A percentile compares a stretch with the other conserved stretches of the same genome.
Evolutionary conservation across 2,888 invertebrate species (phyloP).

Genomic region (Rotaria macrura): DNA sequence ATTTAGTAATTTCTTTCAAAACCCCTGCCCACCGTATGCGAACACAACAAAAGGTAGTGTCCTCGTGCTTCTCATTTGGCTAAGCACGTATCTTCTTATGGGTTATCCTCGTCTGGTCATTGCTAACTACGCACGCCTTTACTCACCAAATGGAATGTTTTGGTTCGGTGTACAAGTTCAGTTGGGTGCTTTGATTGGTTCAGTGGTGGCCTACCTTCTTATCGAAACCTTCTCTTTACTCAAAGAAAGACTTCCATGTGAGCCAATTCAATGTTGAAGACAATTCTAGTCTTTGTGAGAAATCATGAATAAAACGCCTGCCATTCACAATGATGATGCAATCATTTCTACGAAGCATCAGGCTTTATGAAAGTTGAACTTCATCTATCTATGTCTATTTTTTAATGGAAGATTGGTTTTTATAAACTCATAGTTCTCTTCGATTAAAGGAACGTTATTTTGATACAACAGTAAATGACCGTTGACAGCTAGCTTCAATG

Average conservation of each 20-base stretch:
- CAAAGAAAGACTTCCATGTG: not conserved
- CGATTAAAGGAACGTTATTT: too few species aligned
- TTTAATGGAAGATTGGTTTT: too few species aligned
- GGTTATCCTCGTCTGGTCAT: conserved; percentile 2
- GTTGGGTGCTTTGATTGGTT: not conserved
- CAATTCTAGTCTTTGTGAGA: too few species aligned
- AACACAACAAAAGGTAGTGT: not conserved
- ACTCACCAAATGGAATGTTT: not conserved
- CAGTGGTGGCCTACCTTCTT: not conserved
- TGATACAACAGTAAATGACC: too few species aligned
- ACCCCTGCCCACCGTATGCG: not conserved
- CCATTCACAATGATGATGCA: too few species aligned
- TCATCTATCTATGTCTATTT: too few species aligned
- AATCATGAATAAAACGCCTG: too few species aligned
- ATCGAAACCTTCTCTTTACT: not conserved
- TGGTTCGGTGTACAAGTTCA: not conserved
- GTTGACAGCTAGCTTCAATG: too few species aligned
- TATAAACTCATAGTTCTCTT: too few species aligned
- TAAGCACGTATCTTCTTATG: not conserved
- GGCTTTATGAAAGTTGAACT: too few species aligned
- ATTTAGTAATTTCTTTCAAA: not conserved
- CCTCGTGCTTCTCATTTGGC: not conserved
- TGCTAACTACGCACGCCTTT: not conserved
- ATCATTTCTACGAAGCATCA: too few species aligned
- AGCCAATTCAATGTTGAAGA: too few species aligned